These are phyloP conservation scores for Novumbra hubbsi DNA, from an alignment of 2,797 vertebrate species.

Conservation along the genomic window DNA sequence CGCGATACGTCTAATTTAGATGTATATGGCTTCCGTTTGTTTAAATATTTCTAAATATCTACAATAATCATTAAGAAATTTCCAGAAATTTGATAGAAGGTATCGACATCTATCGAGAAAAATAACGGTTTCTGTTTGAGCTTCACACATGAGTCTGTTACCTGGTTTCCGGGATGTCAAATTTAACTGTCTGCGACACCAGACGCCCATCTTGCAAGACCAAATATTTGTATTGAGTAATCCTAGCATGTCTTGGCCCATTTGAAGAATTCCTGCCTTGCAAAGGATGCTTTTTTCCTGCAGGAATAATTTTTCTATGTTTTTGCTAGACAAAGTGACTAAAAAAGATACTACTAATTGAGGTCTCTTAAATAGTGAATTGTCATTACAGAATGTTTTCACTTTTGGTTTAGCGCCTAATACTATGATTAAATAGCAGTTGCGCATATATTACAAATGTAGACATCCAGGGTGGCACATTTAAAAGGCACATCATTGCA, in stretches of 20 bases:
- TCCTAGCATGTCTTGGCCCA: constrained; percentile 75
- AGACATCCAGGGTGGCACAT: too few species aligned
- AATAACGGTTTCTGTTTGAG: constrained; percentile 44
- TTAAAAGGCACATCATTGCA: too few species aligned
- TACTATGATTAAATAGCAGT: neutral
- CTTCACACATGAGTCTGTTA: neutral
- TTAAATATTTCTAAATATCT: neutral
- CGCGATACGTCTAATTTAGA: neutral
- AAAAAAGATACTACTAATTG: neutral
- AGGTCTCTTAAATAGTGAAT: neutral
- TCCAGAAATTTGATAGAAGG: neutral
- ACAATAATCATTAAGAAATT: neutral
- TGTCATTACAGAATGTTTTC: neutral
- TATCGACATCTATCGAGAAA: neutral
- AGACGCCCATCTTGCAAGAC: constrained; percentile 67
- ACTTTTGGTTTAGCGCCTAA: neutral
- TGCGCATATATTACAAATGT: neutral
- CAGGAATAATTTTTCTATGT: constrained; percentile 13
- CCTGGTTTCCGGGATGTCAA: constrained; percentile 41
- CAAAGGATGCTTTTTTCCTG: neutral
- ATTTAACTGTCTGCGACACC: constrained; percentile 48
- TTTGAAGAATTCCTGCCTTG: constrained; percentile 72
- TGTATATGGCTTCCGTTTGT: neutral
- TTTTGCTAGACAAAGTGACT: neutral
- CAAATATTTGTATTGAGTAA: constrained; percentile 53